Evolutionary conservation across 2,888 invertebrate genomes (phyloP).

Genomic region (Polia nebulosa): DNA sequence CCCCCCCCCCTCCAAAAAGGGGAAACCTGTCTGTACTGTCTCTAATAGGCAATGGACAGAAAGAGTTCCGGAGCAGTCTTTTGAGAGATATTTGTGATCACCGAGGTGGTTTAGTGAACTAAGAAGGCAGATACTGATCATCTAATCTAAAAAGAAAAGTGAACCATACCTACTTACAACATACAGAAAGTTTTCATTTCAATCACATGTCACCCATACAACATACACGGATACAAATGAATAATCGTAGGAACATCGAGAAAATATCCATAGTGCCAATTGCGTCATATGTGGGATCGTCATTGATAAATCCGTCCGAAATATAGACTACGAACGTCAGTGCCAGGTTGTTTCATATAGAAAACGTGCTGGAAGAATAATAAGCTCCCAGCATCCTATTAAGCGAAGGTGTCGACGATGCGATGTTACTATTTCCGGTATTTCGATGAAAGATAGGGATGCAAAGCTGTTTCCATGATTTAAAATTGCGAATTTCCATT

Average conservation of each 20-base stretch:
- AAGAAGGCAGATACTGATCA: no score
- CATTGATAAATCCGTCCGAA: not conserved
- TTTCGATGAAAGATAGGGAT: not conserved
- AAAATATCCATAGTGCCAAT: not conserved
- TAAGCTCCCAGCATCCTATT: not conserved
- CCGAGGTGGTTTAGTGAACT: no score
- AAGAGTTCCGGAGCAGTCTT: no score
- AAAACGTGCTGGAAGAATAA: not conserved
- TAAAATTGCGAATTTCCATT: not conserved
- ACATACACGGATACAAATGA: not conserved
- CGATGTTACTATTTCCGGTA: not conserved
- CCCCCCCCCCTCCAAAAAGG: no score
- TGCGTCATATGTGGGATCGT: not conserved
- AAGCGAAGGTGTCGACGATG: not conserved
- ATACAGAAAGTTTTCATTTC: not conserved
- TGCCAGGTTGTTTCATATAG: not conserved
- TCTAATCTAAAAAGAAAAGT: not conserved
- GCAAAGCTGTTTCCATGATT: not conserved
- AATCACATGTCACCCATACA: not conserved
- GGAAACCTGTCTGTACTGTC: no score
- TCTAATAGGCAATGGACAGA: no score
- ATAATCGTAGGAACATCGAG: conserved; percentile 16
- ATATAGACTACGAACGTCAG: not conserved
- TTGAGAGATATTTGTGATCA: no score
- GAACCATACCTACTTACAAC: not conserved